Evolutionary conservation across 1,140 invertebrate genomes (phyloP), one percentile per base, ranked within the genome.

Genomic region (Coenobita brevimanus): DNA sequence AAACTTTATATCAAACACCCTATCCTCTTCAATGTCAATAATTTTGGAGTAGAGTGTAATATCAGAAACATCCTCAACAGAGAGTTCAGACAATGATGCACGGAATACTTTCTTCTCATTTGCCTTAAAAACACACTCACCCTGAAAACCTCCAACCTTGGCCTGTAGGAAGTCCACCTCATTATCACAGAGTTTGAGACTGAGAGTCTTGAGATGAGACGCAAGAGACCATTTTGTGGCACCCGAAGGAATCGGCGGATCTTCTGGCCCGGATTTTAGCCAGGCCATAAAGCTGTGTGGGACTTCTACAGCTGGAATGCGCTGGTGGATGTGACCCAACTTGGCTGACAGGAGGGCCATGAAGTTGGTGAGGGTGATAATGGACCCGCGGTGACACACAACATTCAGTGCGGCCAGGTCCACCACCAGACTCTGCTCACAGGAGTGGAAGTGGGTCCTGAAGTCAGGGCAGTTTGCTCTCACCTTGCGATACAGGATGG

Each of bases 401-500:
- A 97, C 88, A 69, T 94, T 93, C 0, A 97, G 87, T 33, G 94
- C 93, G 0, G 95, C 94, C 73, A 96, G 93, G 91, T 97, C 96
- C 0, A 96, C 92, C 17, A 96, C 95, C 60, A 96, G 91, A 0
- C 95, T 96, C 90, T 96, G 95, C 92, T 97, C 96, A 30, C 97
- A 96, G 91, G 94, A 96, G 91, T 96, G 95, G 91, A 97, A 97
- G 90, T 96, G 95, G 0, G 94, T 94, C 90, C 95, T 95, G 92
- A 97, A 97, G 92, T 97, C 97, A 2, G 96, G 96, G 92, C 97
- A 97, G 88, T 96, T 94, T 0, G 96, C 95, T 81, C 89, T 81
- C 92, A 96, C 96, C 93, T 96, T 96, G 92, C 96, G 94, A 91
- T 97, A 97, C 3, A 96, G 93, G 69, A 97, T 91, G 86, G 95